Evolutionary conservation across 2,888 invertebrate species (phyloP).

Genomic region (Cacoxenus indagator): DNA sequence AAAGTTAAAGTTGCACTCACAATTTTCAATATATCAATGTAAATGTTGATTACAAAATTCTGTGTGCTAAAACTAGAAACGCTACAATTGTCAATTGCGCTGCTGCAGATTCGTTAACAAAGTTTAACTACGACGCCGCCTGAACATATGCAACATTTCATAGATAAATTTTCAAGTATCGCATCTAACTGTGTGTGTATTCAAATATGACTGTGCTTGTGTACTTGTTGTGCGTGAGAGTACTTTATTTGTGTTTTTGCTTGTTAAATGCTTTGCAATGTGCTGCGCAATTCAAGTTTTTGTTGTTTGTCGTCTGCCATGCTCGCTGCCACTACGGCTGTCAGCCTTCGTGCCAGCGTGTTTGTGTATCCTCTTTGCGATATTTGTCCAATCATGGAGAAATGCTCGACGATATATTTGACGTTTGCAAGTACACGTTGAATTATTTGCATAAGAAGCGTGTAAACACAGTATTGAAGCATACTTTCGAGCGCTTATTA

Average conservation of each 20-base stretch:
- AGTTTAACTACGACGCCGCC: not conserved
- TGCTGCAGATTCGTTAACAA: too few relatives aligned
- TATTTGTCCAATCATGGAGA: conserved; percentile 17
- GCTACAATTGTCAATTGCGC: too few relatives aligned
- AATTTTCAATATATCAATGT: too few relatives aligned
- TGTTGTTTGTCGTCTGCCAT: conserved; percentile 13
- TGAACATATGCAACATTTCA: not conserved
- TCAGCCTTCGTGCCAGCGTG: not conserved
- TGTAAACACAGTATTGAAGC: conserved; percentile 19
- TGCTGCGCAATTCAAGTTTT: too few relatives aligned
- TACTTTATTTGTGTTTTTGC: not conserved
- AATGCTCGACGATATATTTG: not conserved
- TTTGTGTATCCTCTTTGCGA: conserved; percentile 9
- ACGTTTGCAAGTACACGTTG: conserved; percentile 11
- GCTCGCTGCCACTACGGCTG: not conserved
- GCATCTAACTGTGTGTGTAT: not conserved
- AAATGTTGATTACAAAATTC: too few relatives aligned
- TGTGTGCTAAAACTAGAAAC: too few relatives aligned
- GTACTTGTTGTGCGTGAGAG: too few relatives aligned
- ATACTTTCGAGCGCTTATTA: conserved; percentile 20
- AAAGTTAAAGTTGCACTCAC: too few relatives aligned
- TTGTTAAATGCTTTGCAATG: too few relatives aligned
- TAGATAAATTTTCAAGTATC: too few relatives aligned
- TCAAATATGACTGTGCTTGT: not conserved
- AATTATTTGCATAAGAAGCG: conserved; percentile 19